Conservation (phyloP, 2,113 vertebrate genomes). For the Donacobius atricapilla region DNA sequence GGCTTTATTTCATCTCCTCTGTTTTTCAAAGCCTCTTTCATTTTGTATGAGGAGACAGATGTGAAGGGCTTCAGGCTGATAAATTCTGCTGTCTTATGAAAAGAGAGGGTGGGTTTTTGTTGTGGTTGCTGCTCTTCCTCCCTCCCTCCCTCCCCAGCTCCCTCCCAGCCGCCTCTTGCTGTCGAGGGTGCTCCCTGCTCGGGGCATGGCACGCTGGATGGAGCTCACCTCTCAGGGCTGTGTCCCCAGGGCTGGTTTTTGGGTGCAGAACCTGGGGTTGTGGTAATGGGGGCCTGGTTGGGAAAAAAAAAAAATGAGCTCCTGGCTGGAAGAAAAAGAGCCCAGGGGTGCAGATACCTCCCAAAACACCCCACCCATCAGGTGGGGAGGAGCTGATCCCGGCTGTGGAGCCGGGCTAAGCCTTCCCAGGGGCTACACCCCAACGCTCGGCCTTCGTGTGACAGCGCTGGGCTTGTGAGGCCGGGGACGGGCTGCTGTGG, state of each 20-base stretch:
- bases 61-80: slow-evolving; percentile 69
- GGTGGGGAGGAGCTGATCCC: neutral
- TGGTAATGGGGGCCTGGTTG: fast-evolving
- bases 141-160: neutral
- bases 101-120: slow-evolving; percentile 69
- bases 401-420: neutral
- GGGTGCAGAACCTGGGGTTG: neutral
- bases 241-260: neutral
- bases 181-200: slow-evolving; percentile 12
- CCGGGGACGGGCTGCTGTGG: neutral
- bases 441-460: fast-evolving
- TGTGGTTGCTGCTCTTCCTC: slow-evolving; percentile 44
- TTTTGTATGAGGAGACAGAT: slow-evolving; percentile 73
- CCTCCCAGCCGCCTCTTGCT: neutral
- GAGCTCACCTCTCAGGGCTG: neutral
- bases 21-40: slow-evolving; percentile 73
- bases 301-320: fast-evolving
- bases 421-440: fast-evolving
- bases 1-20: slow-evolving; percentile 66
- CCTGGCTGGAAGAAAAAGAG: fast-evolving
- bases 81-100: slow-evolving; percentile 66
- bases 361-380: fast-evolving
- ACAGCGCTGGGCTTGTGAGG: fast-evolving
- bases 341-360: neutral
- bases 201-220: fast-evolving